Evolutionary conservation across 2,888 invertebrate species (phyloP).

Genomic region (Esperia sulphurella): DNA sequence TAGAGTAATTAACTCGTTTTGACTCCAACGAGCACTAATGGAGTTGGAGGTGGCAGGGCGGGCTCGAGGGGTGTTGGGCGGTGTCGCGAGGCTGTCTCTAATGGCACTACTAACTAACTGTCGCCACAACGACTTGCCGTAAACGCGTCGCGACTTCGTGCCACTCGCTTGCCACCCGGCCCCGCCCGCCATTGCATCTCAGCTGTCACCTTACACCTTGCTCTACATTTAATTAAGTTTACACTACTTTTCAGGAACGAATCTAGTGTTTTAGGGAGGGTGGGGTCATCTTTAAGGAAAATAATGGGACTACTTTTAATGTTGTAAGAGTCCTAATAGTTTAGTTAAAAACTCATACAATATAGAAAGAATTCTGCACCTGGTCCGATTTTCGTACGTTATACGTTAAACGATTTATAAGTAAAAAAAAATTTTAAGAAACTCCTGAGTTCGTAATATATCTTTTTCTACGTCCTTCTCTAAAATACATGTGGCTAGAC

Average conservation of each 20-base stretch:
- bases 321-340: too few species aligned
- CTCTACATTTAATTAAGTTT: constrained; percentile 48
- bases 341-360: too few species aligned
- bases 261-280: too few species aligned
- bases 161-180: constrained; percentile 14
- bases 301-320: too few species aligned
- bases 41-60: constrained; percentile 41
- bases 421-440: too few species aligned
- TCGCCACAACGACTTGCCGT: constrained; percentile 55
- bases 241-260: constrained; percentile 14
- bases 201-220: constrained; percentile 40
- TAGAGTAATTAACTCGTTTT: constrained; percentile 67
- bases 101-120: constrained; percentile 68
- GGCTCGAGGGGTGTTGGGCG: constrained; percentile 28
- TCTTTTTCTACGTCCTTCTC: too few species aligned
- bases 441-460: too few species aligned
- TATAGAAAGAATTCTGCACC: too few species aligned
- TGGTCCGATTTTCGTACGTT: too few species aligned
- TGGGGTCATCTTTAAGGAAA: too few species aligned
- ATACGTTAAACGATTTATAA: too few species aligned
- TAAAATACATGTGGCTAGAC: too few species aligned
- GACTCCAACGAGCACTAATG: constrained; percentile 63
- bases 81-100: constrained; percentile 46
- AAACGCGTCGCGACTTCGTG: constrained; percentile 31
- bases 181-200: constrained; percentile 22